phyloP scores from a whole-genome alignment of 1,140 invertebrate species.

The Aphelenchoides fujianensis region DNA sequence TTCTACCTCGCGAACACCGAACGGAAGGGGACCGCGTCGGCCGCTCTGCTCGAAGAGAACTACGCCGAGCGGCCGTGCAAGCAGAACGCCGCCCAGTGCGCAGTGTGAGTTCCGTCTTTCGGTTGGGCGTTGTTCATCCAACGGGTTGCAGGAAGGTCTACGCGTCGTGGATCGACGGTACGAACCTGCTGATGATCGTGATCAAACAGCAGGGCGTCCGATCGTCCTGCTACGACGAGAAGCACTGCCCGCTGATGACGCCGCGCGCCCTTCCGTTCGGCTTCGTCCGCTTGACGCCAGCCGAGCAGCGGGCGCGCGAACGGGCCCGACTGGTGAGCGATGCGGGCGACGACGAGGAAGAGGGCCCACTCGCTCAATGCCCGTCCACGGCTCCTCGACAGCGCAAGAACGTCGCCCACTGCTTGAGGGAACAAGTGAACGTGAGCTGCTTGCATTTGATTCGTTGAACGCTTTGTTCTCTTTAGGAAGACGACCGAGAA shows the following conservation, averaged over 20 bases:
- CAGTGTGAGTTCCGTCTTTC: slow-evolving; percentile 55
- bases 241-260: slow-evolving; percentile 7
- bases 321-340: neutral
- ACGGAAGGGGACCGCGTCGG: neutral
- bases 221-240: slow-evolving; percentile 14
- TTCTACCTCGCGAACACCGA: slow-evolving; percentile 55
- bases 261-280: slow-evolving; percentile 11
- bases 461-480: neutral
- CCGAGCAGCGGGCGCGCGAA: slow-evolving; percentile 4
- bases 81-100: slow-evolving; percentile 56
- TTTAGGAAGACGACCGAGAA: neutral
- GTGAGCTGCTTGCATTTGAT: slow-evolving; percentile 3
- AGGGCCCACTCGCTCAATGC: slow-evolving; percentile 5
- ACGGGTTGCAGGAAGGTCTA: slow-evolving; percentile 54
- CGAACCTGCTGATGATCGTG: slow-evolving; percentile 57
- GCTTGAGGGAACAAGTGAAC: neutral
- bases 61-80: slow-evolving; percentile 53
- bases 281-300: slow-evolving; percentile 2
- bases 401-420: slow-evolving; percentile 4
- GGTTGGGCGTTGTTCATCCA: slow-evolving; percentile 3
- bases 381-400: neutral
- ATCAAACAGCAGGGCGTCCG: slow-evolving; percentile 13
- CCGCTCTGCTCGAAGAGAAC: slow-evolving; percentile 39
- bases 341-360: neutral
- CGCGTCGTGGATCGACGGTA: slow-evolving; percentile 54